Conservation (phyloP, 1,140 invertebrate genomes). For the Agrilus planipennis region DNA sequence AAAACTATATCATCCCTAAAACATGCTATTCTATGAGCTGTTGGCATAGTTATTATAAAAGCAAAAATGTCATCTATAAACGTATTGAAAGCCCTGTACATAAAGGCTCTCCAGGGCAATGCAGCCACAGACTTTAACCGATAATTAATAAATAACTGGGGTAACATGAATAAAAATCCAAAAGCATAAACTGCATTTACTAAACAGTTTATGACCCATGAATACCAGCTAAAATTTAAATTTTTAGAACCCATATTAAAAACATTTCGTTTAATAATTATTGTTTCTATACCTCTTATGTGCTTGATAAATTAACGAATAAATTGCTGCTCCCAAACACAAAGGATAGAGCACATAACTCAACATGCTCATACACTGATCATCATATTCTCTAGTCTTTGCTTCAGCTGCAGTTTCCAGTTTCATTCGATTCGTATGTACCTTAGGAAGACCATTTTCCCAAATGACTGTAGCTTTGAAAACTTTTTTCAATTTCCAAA, state of each 20-base stretch:
- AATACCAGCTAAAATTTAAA: slow-evolving; percentile 78
- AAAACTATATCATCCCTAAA: slow-evolving; percentile 97
- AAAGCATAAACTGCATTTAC: slow-evolving; percentile 98
- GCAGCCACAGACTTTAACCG: slow-evolving; percentile 98
- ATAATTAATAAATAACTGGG: slow-evolving; percentile 97
- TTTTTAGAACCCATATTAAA: too few species aligned
- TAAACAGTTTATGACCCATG: slow-evolving; percentile 85
- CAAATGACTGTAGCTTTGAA: slow-evolving; percentile 55
- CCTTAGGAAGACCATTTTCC: slow-evolving; percentile 25
- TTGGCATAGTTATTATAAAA: slow-evolving; percentile 98
- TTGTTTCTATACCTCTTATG: slow-evolving; percentile 83
- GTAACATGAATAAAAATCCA: slow-evolving; percentile 97
- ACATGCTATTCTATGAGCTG: slow-evolving; percentile 89
- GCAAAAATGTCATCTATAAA: slow-evolving; percentile 99
- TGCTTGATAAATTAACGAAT: slow-evolving; percentile 84
- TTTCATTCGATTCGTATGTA: slow-evolving; percentile 28
- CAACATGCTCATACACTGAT: slow-evolving; percentile 83
- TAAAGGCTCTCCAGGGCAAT: slow-evolving; percentile 93
- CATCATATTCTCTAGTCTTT: slow-evolving; percentile 75
- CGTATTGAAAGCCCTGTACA: slow-evolving; percentile 99
- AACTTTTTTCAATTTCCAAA: slow-evolving; percentile 93
- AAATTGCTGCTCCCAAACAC: slow-evolving; percentile 72
- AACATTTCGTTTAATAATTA: too few species aligned
- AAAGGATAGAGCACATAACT: slow-evolving; percentile 87
- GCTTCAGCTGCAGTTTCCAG: slow-evolving; percentile 52